Base-by-base conservation (phyloP, 2,113 vertebrate genomes). In the Hypomesus transpacificus region DNA sequence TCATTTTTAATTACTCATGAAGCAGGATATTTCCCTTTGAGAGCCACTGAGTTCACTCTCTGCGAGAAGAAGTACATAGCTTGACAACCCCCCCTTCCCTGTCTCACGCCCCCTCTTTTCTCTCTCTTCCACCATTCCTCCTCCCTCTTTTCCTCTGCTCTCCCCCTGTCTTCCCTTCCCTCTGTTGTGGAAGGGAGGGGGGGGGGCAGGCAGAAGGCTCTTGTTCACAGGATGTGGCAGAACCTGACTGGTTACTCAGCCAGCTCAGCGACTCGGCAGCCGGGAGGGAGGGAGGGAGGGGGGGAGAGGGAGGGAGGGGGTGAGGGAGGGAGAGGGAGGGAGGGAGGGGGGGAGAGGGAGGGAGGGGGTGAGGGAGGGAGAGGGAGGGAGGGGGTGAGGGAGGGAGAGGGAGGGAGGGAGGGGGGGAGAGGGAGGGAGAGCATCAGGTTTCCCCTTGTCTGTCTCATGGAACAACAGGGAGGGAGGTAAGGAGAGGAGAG, bases 221-320 rank as follows among this genome's bases (percentile, higher is more conserved):
- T 76, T 62, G 68, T 81, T 84, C 70, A 78, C 79, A 71, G 75
- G 74, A 76, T 87, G 80, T 68, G 68, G 77, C 59, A 57, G 68
- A 77, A 71, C 59, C 77, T 80, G 69, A 80, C 75, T 78, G 78
- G 78, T 64, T 82, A 75, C 68, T 69, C 60, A 53, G 73, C 80
- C 73, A 73, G 75, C 73, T 73, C 78, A 66, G 24, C 39, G 58
- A 61, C 66, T 59, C 65, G 7, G 46, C 64, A 65, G 31, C 14
- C 8, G n/a, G n/a, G 24, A 13, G 3, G 21, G 58, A 28, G 60
- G 68, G 65, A 50, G 74, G 68, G 46, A 69, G 61, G n/a, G 5
- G 56, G 51, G 46, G 16, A 46, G 57, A 21, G 9, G 6, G 22
- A 62, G 53, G n/a, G 28, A 18, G 26, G 24, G 52, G 24, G 52